Evolutionary conservation across 1,140 invertebrate genomes (phyloP).

Genomic region (Phenacoccus solenopsis): DNA sequence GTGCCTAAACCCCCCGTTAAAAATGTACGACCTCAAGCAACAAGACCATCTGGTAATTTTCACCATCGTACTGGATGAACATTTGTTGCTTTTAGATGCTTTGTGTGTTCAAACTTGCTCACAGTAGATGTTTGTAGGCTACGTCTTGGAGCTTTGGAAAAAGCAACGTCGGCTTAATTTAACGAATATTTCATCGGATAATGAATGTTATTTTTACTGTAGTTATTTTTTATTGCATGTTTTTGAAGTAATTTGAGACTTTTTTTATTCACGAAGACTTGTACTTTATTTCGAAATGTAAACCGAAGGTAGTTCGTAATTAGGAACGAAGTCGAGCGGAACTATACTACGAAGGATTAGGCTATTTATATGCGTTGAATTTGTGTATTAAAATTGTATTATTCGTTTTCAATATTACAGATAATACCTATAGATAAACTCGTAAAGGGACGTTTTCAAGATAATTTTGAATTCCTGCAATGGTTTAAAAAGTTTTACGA

Average conservation of each 20-base stretch:
- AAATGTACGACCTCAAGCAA: slow-evolving; percentile 20
- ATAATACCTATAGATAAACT: slow-evolving; percentile 77
- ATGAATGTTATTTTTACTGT: too few species aligned
- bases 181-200: not conserved
- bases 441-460: slow-evolving; percentile 90
- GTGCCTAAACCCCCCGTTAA: slow-evolving; percentile 24
- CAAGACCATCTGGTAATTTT: slow-evolving; percentile 23
- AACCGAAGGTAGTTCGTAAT: too few species aligned
- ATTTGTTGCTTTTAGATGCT: not conserved
- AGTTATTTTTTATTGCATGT: not conserved
- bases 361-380: slow-evolving; percentile 34
- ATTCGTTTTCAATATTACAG: slow-evolving; percentile 40
- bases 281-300: too few species aligned
- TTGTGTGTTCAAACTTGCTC: not conserved
- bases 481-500: slow-evolving; percentile 99
- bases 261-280: too few species aligned
- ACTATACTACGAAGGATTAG: too few species aligned
- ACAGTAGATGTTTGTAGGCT: not conserved
- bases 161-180: too few species aligned
- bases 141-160: not conserved
- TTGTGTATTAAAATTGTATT: slow-evolving; percentile 34
- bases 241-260: not conserved
- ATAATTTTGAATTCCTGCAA: slow-evolving; percentile 98
- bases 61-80: not conserved
- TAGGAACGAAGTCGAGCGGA: too few species aligned